phyloP scores from a whole-genome alignment of 2,888 invertebrate genomes.

The Scaptomyza caliginosa region DNA sequence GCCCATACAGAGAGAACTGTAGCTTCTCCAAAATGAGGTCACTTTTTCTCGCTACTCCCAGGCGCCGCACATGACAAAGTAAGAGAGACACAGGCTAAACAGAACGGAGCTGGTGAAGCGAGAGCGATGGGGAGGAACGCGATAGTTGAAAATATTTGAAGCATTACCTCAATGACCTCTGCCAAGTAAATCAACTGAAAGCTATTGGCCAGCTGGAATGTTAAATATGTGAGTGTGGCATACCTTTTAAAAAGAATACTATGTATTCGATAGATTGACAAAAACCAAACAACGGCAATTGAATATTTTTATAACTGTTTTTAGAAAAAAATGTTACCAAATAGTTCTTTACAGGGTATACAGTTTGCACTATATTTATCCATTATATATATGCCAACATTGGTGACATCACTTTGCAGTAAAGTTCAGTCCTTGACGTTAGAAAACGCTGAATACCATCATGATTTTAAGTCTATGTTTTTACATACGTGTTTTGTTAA shows the following conservation, averaged over 20 bases:
- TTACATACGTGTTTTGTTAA: neutral
- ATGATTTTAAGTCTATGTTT: neutral
- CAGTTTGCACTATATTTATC: neutral
- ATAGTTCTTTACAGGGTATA: neutral
- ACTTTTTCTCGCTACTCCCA: slow-evolving; percentile 49
- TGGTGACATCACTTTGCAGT: neutral
- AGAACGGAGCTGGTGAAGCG: neutral
- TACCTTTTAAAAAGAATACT: neutral
- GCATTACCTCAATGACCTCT: slow-evolving; percentile 58
- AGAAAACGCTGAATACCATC: neutral
- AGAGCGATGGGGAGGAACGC: neutral
- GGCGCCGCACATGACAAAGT: slow-evolving; percentile 13
- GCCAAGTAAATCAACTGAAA: slow-evolving; percentile 35
- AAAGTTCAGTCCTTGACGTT: neutral
- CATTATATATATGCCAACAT: neutral
- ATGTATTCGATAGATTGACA: neutral
- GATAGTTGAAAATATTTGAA: slow-evolving; percentile 62
- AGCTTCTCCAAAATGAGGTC: slow-evolving; percentile 75
- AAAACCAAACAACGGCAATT: too few relatives aligned
- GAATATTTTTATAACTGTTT: neutral
- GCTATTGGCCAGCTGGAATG: slow-evolving; percentile 8
- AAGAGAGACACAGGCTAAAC: neutral
- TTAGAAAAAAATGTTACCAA: too few relatives aligned
- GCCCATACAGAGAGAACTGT: slow-evolving; percentile 22
- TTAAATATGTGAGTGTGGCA: neutral